A percentile compares a stretch with the other conserved stretches of the same genome.
These are phyloP conservation scores for Axea sp. DNA, from an alignment of 2,888 invertebrate species.

Conservation along the genomic window DNA sequence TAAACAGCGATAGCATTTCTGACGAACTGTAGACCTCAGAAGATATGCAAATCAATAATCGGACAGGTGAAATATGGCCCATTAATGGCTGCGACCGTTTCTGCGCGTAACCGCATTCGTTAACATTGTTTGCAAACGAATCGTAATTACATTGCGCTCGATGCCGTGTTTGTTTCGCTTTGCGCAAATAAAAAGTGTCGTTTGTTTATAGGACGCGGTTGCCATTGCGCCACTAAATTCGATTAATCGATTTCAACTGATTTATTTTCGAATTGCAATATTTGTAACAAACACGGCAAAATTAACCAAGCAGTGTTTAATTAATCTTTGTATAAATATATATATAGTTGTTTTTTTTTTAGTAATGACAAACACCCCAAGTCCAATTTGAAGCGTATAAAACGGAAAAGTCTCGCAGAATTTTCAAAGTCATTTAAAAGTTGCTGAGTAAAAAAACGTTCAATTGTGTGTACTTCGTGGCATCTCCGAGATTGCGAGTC, in stretches of 20 bases:
- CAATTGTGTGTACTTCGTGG: constrained; percentile 20
- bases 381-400: too few species aligned
- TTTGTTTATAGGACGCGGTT: background rate
- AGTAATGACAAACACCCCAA: too few species aligned
- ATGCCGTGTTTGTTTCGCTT: constrained; percentile 7
- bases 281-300: too few species aligned
- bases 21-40: constrained; percentile 29
- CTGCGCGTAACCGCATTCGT: constrained; percentile 23
- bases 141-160: constrained; percentile 15
- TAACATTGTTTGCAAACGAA: constrained; percentile 33
- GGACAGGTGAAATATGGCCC: constrained; percentile 34
- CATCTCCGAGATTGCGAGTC: constrained; percentile 37
- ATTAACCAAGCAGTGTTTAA: too few species aligned
- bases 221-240: too few species aligned
- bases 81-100: constrained; percentile 27
- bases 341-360: too few species aligned
- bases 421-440: too few species aligned
- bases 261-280: too few species aligned
- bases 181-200: constrained; percentile 8
- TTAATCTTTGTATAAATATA: too few species aligned
- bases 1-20: constrained; percentile 30
- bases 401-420: too few species aligned
- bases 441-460: background rate
- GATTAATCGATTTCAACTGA: background rate
- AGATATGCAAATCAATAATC: constrained; percentile 43